Evolutionary conservation across 2,113 vertebrate species (phyloP), one percentile per base, ranked within the genome.

Genomic region (Pantherophis guttatus): DNA sequence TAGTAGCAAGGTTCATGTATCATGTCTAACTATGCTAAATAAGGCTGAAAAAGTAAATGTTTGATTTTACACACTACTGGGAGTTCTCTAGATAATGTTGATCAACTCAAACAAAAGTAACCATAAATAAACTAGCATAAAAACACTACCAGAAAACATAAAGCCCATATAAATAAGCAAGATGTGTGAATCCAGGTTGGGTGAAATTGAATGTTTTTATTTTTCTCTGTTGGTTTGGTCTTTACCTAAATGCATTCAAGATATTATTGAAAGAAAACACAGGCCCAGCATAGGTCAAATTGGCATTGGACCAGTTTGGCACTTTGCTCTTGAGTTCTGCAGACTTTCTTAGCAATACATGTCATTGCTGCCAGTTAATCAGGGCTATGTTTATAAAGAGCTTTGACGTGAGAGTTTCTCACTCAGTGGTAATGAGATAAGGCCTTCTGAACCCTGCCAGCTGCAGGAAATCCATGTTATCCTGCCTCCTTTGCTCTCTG

Each of bases 391-490:
- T 97, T 97, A 96, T 96, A 96, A 95, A 95, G 95, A 93, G 93
- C 93, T 96, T 97, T 97, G 93, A 92, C 62, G 92, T 93, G 93
- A 96, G 94, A 90, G 92, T 95, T 94, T 96, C 96, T 96, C 94
- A 93, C 94, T 94, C 94, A 44, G 33, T 94, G 97, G 95, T 97
- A 96, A 95, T 95, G 95, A 95, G 96, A 98, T 97, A 97, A 97
- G 95, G 96, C 94, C 94, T 57, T 81, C 94, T 95, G 96, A 95
- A 96, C 97, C 97, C 95, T 97, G 97, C 97, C 97, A 97, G 96
- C 96, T 96, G 97, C 95, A 97, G 97, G 97, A 98, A 98, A 97
- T 98, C 97, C 97, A 91, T 94, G 96, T 97, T 96, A 97, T 97
- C 96, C 97, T 93, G 96, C 95, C 94, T 96, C 96, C 95, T 91